Percentiles rank a stretch among this genome's conserved stretches.
phyloP scores from a whole-genome alignment of 2,797 vertebrate genomes.

The Paratrypauchen microcephalus region DNA sequence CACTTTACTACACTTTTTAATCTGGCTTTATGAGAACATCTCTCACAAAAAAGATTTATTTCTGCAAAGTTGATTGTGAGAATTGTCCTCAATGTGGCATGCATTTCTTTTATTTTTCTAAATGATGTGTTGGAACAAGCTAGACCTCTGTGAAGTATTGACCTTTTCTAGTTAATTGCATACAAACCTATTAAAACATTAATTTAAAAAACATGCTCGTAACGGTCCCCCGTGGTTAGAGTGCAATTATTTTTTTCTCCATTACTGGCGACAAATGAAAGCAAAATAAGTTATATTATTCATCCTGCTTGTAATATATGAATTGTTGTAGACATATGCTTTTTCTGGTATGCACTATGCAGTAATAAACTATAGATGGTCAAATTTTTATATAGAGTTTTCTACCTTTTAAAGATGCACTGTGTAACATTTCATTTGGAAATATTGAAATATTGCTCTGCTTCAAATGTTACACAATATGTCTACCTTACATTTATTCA shows the following conservation, averaged over 20 bases:
- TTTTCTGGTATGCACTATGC: not conserved
- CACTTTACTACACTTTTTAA: slow-evolving; percentile 34
- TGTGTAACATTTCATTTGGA: too few relatives aligned
- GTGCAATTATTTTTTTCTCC: slow-evolving; percentile 56
- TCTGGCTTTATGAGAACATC: slow-evolving; percentile 24
- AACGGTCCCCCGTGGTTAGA: slow-evolving; percentile 52
- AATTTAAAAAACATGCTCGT: slow-evolving; percentile 57
- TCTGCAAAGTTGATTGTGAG: not conserved
- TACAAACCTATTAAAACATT: slow-evolving; percentile 66
- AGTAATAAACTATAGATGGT: not conserved
- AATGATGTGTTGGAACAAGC: slow-evolving; percentile 24
- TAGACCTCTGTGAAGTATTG: slow-evolving; percentile 16
- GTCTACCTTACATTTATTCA: too few relatives aligned
- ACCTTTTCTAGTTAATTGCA: slow-evolving; percentile 64
- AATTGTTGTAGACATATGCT: not conserved
- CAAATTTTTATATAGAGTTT: too few relatives aligned
- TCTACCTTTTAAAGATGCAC: too few relatives aligned
- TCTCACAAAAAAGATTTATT: not conserved
- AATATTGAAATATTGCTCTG: too few relatives aligned
- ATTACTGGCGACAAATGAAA: slow-evolving; percentile 35
- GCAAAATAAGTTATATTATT: slow-evolving; percentile 32
- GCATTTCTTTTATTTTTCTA: not conserved
- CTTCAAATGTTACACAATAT: too few relatives aligned
- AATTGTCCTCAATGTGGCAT: slow-evolving; percentile 14
- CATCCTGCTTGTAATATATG: slow-evolving; percentile 26